Base-by-base conservation (phyloP, 2,113 vertebrate genomes). In the Aegithalos caudatus region DNA sequence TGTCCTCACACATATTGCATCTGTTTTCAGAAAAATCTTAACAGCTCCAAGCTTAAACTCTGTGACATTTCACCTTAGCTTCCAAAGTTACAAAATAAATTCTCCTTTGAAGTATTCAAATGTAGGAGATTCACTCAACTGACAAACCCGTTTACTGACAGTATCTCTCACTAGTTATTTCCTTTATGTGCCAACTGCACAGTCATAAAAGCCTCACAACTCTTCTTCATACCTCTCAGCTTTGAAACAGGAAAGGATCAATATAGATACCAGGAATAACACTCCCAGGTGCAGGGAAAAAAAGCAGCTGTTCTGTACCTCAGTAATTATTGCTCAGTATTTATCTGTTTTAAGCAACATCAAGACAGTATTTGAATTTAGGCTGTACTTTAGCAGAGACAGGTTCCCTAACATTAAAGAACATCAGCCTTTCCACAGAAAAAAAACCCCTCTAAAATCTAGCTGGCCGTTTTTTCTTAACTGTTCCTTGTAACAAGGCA, bases 381-480 rank as follows among this genome's bases (percentile, higher is more conserved):
- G 74, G 79, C 64, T 89, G 76, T 76, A 91, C 62, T 94, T 95
- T 3, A 89, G 37, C 80, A 79, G 66, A 96, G 57, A 88, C 53
- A 86, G 40, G 27, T 79, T 95, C 72, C 66, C 24, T 61, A 91
- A 54, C 20, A n/a, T 38, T 85, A 70, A 91, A 88, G 86, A 80
- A 84, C 51, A 89, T 76, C 53, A 92, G 51, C 76, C 64, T 94
- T 93, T 95, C 94, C 85, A 95, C 77, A 89, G 88, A 79, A 92
- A 92, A 92, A 85, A 85, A 56, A 44, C 51, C 40, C 51, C 40
- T 48, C 86, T 74, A 74, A 64, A 81, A 53, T 13, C 73, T 65
- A 87, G 79, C 86, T 76, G 84, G 76, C 82, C 54, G 11, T 80
- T 90, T 93, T 73, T 83, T 70, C 45, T 90, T 64, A 78, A 58